Evolutionary conservation across 2,113 vertebrate species (phyloP).

Genomic region (Hystrix brachyura): DNA sequence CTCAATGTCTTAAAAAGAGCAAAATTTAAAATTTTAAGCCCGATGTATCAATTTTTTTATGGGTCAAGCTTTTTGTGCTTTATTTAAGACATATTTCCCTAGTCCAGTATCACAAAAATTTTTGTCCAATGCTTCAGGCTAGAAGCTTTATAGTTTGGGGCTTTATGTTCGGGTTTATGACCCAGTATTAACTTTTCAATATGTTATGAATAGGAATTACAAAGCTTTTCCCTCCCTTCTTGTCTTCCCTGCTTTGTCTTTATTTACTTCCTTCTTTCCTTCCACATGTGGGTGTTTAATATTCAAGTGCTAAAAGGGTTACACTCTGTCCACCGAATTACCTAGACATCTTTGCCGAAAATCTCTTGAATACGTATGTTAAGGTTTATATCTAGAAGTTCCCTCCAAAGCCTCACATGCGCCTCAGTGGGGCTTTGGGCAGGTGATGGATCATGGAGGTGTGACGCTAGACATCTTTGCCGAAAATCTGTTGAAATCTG

Average conservation of each 20-base stretch:
- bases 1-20: not conserved
- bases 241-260: not conserved
- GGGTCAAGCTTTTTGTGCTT: not conserved
- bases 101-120: not conserved
- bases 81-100: not conserved
- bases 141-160: not conserved
- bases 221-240: not conserved
- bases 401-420: not conserved
- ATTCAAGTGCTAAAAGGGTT: not conserved
- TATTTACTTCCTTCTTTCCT: not conserved
- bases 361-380: not conserved
- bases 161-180: not conserved
- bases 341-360: not conserved
- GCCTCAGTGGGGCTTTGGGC: not conserved
- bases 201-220: not conserved
- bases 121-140: not conserved
- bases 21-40: not conserved
- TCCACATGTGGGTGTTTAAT: not conserved
- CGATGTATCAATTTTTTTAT: not conserved
- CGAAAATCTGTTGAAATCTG: not conserved
- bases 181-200: not conserved
- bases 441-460: not conserved
- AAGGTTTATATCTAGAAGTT: not conserved
- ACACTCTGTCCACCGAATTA: not conserved
- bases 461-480: too few relatives aligned